Conservation (phyloP, 2,113 vertebrate species). For the Orthonyx spaldingii region DNA sequence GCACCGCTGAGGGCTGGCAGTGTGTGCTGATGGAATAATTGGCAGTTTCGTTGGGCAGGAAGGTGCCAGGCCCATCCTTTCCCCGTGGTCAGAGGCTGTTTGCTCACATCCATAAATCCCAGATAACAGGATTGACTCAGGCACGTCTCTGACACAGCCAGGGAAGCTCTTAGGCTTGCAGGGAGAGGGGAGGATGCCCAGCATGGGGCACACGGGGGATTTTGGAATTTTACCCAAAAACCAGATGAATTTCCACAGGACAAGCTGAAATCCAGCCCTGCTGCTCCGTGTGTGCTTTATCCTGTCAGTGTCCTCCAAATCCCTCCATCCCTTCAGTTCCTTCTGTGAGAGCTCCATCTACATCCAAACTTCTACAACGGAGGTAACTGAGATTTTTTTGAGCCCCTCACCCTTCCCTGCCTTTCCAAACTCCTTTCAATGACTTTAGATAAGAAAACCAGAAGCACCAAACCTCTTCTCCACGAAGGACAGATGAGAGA, state of each 20-base stretch:
- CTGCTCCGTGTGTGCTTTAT: not conserved
- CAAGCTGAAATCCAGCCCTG: not conserved
- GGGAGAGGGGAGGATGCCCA: not conserved
- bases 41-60: not conserved
- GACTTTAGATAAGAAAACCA: not conserved
- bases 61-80: not conserved
- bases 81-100: not conserved
- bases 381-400: not conserved
- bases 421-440: not conserved
- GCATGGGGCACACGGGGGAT: not conserved
- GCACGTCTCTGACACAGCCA: not conserved
- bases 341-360: not conserved
- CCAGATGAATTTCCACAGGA: not conserved
- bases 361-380: rapidly evolving
- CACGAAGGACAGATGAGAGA: not conserved
- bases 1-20: not conserved
- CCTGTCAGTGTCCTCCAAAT: not conserved
- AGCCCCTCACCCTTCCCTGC: not conserved
- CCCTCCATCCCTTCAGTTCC: not conserved
- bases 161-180: not conserved
- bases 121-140: not conserved
- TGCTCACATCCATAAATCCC: not conserved
- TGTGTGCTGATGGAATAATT: not conserved
- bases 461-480: not conserved
- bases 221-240: not conserved